These are phyloP conservation scores for Parapristionchus giblindavisi DNA, from an alignment of 2,888 invertebrate species.

Conservation along the genomic window DNA sequence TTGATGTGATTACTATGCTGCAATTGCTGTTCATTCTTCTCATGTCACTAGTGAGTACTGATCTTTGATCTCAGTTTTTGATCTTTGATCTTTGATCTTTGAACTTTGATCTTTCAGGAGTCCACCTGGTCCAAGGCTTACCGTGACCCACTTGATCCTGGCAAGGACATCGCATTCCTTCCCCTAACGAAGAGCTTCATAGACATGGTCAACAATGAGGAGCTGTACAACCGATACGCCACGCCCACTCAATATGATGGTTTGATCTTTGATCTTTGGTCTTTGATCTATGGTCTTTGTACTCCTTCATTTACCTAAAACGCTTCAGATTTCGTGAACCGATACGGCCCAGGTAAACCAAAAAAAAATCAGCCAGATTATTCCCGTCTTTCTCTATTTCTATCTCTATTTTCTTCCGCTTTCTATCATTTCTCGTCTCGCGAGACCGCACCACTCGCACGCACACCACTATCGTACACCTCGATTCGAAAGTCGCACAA, in stretches of 20 bases:
- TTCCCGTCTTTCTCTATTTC: not conserved
- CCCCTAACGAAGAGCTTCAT: constrained; percentile 47
- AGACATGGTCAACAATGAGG: constrained; percentile 48
- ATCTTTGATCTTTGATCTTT: too few relatives aligned
- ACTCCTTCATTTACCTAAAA: not conserved
- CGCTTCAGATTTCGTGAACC: constrained; percentile 19
- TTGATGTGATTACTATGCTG: too few relatives aligned
- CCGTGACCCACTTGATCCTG: constrained; percentile 38
- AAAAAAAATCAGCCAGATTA: not conserved
- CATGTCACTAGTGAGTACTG: too few relatives aligned
- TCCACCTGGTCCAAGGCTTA: constrained; percentile 44
- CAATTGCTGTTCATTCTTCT: too few relatives aligned
- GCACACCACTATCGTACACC: too few relatives aligned
- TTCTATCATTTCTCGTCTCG: not conserved
- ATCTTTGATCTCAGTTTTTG: too few relatives aligned
- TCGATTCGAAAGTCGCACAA: too few relatives aligned
- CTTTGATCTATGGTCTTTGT: not conserved
- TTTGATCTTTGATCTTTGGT: constrained; percentile 30
- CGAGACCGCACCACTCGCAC: too few relatives aligned
- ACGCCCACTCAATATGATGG: constrained; percentile 67
- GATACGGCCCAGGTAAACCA: constrained; percentile 17
- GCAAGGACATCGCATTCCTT: constrained; percentile 51
- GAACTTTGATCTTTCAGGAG: not conserved
- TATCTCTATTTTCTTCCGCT: not conserved
- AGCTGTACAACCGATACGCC: constrained; percentile 64